Conservation (phyloP, 1,140 invertebrate species). For the Gryllus bimaculatus region DNA sequence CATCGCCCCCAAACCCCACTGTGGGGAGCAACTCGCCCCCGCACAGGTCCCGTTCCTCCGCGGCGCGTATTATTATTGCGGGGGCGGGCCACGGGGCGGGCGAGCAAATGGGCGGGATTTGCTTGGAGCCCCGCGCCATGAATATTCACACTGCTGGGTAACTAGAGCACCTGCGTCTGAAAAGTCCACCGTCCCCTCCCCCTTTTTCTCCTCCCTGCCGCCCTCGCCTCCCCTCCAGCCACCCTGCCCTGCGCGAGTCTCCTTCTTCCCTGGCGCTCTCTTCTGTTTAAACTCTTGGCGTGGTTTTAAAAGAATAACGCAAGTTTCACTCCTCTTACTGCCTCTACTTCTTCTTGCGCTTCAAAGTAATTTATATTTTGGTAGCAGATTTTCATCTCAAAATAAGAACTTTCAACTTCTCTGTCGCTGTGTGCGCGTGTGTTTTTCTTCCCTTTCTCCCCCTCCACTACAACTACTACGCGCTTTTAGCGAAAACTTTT, state of each 20-base stretch:
- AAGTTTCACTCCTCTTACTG: neutral
- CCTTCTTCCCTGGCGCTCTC: neutral
- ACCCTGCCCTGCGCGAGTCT: too few species aligned
- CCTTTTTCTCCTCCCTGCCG: neutral
- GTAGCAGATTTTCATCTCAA: neutral
- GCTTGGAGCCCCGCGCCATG: neutral
- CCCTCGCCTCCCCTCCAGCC: neutral
- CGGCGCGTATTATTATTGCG: neutral
- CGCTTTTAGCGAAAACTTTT: neutral
- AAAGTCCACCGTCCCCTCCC: neutral
- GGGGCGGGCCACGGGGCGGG: too few species aligned
- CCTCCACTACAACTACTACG: neutral
- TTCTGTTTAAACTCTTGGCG: neutral
- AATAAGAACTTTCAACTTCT: neutral
- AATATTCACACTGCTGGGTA: neutral
- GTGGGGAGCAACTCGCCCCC: too few species aligned
- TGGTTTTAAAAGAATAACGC: slow-evolving; percentile 5
- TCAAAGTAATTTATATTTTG: neutral
- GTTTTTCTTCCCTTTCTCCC: neutral
- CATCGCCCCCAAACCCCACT: too few species aligned
- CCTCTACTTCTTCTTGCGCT: neutral
- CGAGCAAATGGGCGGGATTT: neutral
- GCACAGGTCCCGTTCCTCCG: too few species aligned
- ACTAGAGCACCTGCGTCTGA: neutral
- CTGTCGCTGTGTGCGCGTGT: neutral